Percentiles rank a stretch among this genome's conserved stretches.
phyloP scores from a whole-genome alignment of 2,113 vertebrate species.

The Gavialis gangeticus region DNA sequence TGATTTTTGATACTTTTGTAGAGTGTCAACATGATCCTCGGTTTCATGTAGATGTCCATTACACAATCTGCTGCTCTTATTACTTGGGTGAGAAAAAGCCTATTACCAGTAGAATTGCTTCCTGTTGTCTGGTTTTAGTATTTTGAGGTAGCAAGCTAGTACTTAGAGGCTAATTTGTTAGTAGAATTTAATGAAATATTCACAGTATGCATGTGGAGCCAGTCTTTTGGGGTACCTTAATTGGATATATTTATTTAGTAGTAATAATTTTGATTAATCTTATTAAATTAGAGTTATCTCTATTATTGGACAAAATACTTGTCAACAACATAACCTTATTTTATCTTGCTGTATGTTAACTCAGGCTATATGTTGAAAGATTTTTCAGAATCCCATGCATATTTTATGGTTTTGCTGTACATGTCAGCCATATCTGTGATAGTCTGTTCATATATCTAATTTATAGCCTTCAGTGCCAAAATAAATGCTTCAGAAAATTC shows the following conservation, averaged over 20 bases:
- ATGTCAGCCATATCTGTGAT: background rate
- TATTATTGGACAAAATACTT: constrained; percentile 48
- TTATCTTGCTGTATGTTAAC: background rate
- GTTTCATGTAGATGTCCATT: background rate
- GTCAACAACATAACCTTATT: background rate
- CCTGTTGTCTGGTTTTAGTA: background rate
- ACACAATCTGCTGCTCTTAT: background rate
- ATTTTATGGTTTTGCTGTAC: constrained; percentile 22
- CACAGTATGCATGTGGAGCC: constrained; percentile 43
- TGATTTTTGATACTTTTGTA: background rate
- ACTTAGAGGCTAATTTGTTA: constrained; percentile 41
- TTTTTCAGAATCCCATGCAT: constrained; percentile 52
- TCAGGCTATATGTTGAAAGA: background rate
- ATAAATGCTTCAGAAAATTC: constrained; percentile 22
- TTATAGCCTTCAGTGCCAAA: constrained; percentile 3
- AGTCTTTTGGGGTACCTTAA: constrained; percentile 39
- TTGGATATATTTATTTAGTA: background rate
- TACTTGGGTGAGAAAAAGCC: background rate
- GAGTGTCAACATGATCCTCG: background rate
- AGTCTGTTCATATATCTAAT: background rate
- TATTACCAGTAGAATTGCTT: background rate
- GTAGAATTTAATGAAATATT: constrained; percentile 63
- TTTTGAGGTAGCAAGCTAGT: constrained; percentile 9
- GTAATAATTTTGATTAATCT: constrained; percentile 55
- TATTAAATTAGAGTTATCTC: background rate